A percentile compares a stretch with the other conserved stretches of the same genome.
These are phyloP conservation scores for Agelastica alni DNA, from an alignment of 2,888 invertebrate genomes.

Conservation along the genomic window DNA sequence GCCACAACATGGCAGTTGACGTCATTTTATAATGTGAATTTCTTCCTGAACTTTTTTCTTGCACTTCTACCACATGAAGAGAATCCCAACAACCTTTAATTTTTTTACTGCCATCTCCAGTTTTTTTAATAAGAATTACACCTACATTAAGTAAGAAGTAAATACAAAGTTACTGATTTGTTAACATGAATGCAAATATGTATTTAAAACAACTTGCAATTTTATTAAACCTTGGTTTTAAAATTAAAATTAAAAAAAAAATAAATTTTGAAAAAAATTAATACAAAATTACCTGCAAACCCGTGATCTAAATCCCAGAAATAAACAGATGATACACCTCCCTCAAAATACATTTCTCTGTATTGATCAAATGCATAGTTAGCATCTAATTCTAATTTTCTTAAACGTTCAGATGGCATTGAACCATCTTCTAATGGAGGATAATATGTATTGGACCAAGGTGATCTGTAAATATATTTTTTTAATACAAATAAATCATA, in stretches of 20 bases:
- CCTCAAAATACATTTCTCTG: slow-evolving; percentile 99
- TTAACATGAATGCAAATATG: too few relatives aligned
- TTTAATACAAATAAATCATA: too few relatives aligned
- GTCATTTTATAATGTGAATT: slow-evolving; percentile 98
- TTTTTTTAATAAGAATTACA: slow-evolving; percentile 98
- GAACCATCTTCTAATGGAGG: slow-evolving; percentile 98
- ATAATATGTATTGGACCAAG: slow-evolving; percentile 98
- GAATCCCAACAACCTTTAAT: slow-evolving; percentile 99
- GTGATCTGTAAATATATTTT: too few relatives aligned
- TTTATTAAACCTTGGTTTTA: background rate
- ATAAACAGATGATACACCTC: slow-evolving; percentile 98
- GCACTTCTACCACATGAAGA: slow-evolving; percentile 98
- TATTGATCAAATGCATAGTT: slow-evolving; percentile 99
- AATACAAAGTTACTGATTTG: too few relatives aligned
- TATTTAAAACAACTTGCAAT: too few relatives aligned
- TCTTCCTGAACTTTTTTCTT: slow-evolving; percentile 91
- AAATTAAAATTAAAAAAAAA: background rate
- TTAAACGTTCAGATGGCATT: slow-evolving; percentile 94
- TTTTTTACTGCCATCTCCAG: slow-evolving; percentile 96
- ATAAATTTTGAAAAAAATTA: background rate
- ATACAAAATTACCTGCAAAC: slow-evolving; percentile 74
- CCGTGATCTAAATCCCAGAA: slow-evolving; percentile 99
- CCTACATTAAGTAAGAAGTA: too few relatives aligned
- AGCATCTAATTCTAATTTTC: slow-evolving; percentile 96
- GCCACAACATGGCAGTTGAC: slow-evolving; percentile 99